phyloP scores from a whole-genome alignment of 2,888 invertebrate genomes.

The Drosophila mimica region DNA sequence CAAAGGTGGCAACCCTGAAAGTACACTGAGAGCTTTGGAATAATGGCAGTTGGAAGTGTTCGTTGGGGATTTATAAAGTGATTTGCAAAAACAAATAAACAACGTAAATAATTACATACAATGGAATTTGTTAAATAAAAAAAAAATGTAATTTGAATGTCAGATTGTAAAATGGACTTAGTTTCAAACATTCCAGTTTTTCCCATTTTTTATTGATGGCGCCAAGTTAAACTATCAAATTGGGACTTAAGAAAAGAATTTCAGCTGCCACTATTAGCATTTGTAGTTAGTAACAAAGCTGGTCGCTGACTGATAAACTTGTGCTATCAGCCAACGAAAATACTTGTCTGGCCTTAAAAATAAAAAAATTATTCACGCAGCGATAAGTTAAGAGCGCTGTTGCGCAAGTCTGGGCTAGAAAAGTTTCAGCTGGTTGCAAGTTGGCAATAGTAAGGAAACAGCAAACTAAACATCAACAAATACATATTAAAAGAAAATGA shows the following conservation, averaged over 20 bases:
- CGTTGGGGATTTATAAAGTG: neutral
- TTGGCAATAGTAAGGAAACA: slow-evolving; percentile 18
- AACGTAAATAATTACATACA: neutral
- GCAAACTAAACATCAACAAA: neutral
- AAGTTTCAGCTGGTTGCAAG: slow-evolving; percentile 47
- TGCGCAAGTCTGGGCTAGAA: slow-evolving; percentile 35
- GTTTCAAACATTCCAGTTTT: neutral
- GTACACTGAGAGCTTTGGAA: neutral
- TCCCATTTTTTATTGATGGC: neutral
- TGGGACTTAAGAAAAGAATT: slow-evolving; percentile 3
- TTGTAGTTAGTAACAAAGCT: slow-evolving; percentile 42
- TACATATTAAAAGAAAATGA: slow-evolving; percentile 36
- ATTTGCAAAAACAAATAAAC: neutral
- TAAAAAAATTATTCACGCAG: slow-evolving; percentile 41
- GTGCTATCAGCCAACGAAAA: slow-evolving; percentile 51
- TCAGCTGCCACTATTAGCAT: neutral
- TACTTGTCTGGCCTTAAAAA: slow-evolving; percentile 22
- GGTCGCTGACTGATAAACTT: slow-evolving; percentile 65
- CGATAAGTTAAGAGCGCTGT: slow-evolving; percentile 64
- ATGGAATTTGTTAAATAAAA: neutral
- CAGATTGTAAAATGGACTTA: neutral
- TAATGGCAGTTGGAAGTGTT: neutral
- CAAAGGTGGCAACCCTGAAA: slow-evolving; percentile 1
- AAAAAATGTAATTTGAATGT: neutral
- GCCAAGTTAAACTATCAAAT: slow-evolving; percentile 27